Base-by-base conservation (phyloP, 2,113 vertebrate species). In the Poicephalus gulielmi region DNA sequence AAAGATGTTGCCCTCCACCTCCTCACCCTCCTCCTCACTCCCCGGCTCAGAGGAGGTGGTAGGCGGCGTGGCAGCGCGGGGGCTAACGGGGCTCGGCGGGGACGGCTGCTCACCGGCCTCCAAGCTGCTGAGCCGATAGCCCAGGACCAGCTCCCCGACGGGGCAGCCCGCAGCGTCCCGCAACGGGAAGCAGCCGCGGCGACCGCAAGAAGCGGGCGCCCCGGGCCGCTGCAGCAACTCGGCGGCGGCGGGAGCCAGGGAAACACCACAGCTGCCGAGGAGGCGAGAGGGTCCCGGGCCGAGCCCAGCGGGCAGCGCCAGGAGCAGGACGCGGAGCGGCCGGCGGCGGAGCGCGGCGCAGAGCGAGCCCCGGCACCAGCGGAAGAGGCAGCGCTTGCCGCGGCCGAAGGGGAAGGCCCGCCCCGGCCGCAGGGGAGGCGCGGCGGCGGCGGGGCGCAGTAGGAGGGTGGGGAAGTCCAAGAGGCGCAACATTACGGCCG, bases 371-470 rank as follows among this genome's bases (percentile, higher is more conserved):
- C 87, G 91, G 41, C 28, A 47, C 82, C 86, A 94, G 81, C 55
- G 90, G 94, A 99, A 99, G 47, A 99, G 95, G 81, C 99, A 99
- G 12, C 98, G 98, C 96, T 99, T 99, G 95, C 99, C 99, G 96
- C 98, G 96, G 24, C 97, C 94, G 81, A 97, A 97, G 39, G 59
- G 33, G 27, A 97, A 77, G 55, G 57, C 9, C 73, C 79, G 23
- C 0, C 87, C 91, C 28, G 76, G 85, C 17, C 25, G 79, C 59
- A 14, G 79, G 17, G 20, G 73, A 17, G 13, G 68, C 67, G 4
- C 83, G 76, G 52, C 24, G 73, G 53, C 87, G 9, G 95, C 80
- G 30, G 97, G 98, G 75, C 97, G 97, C 59, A 99, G 97, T 15
- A 99, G 93, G 47, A 99, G 97, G 7, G 99, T 98, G 19, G 99